phyloP scores from a whole-genome alignment of 2,113 vertebrate genomes.

The Cygnus buccinator region DNA sequence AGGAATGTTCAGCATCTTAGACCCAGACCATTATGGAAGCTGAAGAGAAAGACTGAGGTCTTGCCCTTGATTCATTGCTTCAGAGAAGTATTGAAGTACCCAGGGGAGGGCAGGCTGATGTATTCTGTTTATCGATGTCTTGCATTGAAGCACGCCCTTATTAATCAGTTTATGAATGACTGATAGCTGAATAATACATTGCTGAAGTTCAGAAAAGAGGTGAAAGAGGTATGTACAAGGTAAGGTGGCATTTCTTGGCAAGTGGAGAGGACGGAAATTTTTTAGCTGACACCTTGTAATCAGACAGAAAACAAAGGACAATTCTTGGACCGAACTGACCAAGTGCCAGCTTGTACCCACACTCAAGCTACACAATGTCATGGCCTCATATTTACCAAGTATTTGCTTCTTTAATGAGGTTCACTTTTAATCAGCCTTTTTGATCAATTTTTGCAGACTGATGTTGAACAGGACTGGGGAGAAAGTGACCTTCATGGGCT shows the following conservation, averaged over 20 bases:
- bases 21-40: background rate
- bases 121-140: background rate
- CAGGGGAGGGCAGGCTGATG: background rate
- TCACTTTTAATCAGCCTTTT: background rate
- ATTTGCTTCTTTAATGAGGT: background rate
- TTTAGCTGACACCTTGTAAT: background rate
- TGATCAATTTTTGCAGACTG: background rate
- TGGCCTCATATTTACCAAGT: accelerated
- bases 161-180: background rate
- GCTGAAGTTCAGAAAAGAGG: background rate
- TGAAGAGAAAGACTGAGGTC: background rate
- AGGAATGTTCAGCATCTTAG: background rate
- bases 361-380: background rate
- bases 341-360: background rate
- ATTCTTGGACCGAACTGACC: background rate
- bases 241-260: background rate
- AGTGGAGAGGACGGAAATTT: background rate
- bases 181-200: background rate
- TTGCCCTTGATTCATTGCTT: background rate
- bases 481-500: background rate
- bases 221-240: background rate
- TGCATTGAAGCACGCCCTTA: background rate
- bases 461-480: background rate
- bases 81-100: accelerated
- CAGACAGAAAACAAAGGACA: background rate